Percentiles rank a stretch among this genome's conserved stretches.
phyloP scores from a whole-genome alignment of 2,797 vertebrate species.

The Manis crassicaudata region DNA sequence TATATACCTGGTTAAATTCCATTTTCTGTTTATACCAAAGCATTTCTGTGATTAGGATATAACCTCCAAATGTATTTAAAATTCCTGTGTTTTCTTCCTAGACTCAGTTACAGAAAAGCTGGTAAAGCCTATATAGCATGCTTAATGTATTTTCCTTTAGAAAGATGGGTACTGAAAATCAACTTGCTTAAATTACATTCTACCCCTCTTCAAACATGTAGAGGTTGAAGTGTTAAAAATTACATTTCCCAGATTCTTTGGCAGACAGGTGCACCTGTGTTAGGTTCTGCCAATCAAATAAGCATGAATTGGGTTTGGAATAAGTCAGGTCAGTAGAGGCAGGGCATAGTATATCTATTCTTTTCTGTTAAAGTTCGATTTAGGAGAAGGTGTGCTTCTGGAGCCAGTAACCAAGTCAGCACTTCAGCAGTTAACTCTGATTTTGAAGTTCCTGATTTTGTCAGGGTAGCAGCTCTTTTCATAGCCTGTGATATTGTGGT shows the following conservation, averaged over 20 bases:
- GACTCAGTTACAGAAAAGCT: background rate
- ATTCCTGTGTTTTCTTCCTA: background rate
- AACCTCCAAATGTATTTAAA: background rate
- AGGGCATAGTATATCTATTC: background rate
- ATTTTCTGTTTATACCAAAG: background rate
- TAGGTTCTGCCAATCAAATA: background rate
- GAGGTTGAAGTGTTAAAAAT: background rate
- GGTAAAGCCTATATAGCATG: background rate
- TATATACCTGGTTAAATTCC: background rate
- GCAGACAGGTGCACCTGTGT: background rate
- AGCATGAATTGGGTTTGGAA: background rate
- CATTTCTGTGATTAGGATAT: constrained; percentile 14
- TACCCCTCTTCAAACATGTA: background rate
- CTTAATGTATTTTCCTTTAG: constrained; percentile 1
- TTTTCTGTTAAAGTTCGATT: background rate
- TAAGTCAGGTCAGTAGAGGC: background rate
- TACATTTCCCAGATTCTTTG: background rate
- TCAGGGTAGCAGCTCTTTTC: background rate
- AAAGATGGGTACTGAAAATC: background rate
- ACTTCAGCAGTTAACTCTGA: background rate
- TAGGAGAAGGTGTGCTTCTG: background rate
- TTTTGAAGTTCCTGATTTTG: background rate
- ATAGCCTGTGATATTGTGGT: background rate
- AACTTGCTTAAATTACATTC: background rate
- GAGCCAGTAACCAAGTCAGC: background rate